Percentiles rank a stretch among this genome's conserved stretches.
Conservation (phyloP, 2,797 vertebrate species). For the Phrynocephalus vlangalii region DNA sequence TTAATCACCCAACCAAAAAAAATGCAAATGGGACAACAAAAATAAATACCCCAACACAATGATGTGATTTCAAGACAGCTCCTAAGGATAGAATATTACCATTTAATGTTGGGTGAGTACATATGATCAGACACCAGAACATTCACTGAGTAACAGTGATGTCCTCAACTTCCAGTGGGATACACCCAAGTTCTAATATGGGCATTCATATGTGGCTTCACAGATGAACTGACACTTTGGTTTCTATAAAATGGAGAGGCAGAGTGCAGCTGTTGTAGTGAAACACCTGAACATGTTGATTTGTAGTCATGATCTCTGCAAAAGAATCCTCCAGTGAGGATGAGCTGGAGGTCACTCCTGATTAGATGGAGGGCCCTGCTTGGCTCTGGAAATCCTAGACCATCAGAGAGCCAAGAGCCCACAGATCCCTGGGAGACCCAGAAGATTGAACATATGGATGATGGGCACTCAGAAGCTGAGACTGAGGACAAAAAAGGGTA, state of each 20-base stretch:
- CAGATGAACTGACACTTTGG: too few species aligned
- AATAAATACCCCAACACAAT: slow-evolving; percentile 1
- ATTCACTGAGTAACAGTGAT: not conserved
- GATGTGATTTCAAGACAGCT: not conserved
- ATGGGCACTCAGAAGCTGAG: too few species aligned
- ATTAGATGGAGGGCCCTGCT: too few species aligned
- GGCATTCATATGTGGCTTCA: not conserved
- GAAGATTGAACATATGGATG: too few species aligned
- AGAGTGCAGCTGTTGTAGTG: not conserved
- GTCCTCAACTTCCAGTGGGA: not conserved
- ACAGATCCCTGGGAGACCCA: too few species aligned
- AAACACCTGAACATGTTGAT: not conserved
- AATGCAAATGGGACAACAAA: not conserved
- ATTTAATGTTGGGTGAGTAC: not conserved
- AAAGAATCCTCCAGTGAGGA: too few species aligned
- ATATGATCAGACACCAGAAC: slow-evolving; percentile 14
- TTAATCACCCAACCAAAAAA: not conserved
- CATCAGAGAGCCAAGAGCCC: too few species aligned
- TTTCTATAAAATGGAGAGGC: not conserved
- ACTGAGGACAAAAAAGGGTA: too few species aligned
- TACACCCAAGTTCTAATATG: not conserved
- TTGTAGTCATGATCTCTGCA: too few species aligned
- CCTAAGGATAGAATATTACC: not conserved
- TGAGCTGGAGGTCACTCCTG: too few species aligned
- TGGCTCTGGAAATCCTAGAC: too few species aligned